A percentile compares a stretch with the other conserved stretches of the same genome.
These are phyloP conservation scores for Meandrina meandrites DNA, from an alignment of 92 coral and sea anemone species.

Conservation along the genomic window DNA sequence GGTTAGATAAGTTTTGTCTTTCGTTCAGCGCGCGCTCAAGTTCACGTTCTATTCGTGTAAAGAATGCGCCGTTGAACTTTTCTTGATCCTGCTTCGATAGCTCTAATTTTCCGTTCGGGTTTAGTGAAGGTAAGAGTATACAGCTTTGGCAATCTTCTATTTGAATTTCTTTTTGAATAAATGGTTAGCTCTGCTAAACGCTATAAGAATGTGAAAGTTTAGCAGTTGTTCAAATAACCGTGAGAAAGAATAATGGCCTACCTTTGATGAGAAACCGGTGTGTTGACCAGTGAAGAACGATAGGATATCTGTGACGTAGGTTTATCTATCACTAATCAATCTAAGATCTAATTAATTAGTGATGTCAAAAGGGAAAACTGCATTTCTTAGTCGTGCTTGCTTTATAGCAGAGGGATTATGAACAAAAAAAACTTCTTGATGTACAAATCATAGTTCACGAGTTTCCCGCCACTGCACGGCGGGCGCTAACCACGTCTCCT, in stretches of 20 bases:
- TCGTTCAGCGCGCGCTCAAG: neutral
- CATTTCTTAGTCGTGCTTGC: neutral
- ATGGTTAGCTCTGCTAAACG: neutral
- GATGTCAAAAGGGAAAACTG: slow-evolving; percentile 2
- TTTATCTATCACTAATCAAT: neutral
- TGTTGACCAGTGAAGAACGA: neutral
- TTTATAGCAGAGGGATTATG: neutral
- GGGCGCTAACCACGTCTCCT: neutral
- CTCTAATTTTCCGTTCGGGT: neutral
- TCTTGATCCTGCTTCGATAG: neutral
- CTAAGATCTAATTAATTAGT: slow-evolving; percentile 16
- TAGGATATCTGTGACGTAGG: slow-evolving; percentile 13
- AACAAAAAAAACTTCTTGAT: neutral
- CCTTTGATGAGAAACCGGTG: slow-evolving; percentile 2
- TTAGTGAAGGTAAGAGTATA: neutral
- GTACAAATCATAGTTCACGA: neutral
- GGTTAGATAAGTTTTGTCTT: neutral
- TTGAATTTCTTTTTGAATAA: neutral
- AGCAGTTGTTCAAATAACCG: neutral
- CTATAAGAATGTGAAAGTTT: neutral
- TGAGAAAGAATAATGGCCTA: neutral
- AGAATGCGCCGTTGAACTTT: neutral
- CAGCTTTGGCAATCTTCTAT: neutral
- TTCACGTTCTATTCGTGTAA: neutral
- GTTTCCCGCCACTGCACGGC: slow-evolving; percentile 18